Conservation (phyloP, 1,140 invertebrate species). For the Ceratitis capitata region DNA sequence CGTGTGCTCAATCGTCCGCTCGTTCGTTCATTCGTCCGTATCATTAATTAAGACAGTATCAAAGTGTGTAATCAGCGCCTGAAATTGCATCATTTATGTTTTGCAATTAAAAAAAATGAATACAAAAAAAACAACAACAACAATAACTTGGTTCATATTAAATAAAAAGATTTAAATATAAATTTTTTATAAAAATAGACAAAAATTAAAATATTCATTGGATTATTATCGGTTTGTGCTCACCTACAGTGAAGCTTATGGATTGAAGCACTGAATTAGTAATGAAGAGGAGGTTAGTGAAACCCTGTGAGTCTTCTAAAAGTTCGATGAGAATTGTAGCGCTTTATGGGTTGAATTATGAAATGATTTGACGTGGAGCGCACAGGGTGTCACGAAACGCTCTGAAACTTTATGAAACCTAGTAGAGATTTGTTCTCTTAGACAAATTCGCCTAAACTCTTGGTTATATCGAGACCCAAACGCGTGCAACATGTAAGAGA, state of each 20-base stretch:
- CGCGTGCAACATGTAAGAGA: too few relatives aligned
- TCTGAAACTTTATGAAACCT: too few relatives aligned
- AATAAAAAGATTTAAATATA: slow-evolving; percentile 1
- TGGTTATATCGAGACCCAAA: too few relatives aligned
- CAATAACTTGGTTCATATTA: neutral
- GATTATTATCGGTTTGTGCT: neutral
- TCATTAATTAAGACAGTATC: slow-evolving; percentile 30
- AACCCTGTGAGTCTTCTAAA: too few relatives aligned
- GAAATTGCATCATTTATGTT: slow-evolving; percentile 40
- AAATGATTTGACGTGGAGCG: too few relatives aligned
- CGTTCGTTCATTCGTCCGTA: too few relatives aligned
- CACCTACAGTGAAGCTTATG: neutral
- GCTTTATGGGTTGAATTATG: too few relatives aligned
- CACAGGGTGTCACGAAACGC: too few relatives aligned
- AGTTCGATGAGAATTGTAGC: neutral
- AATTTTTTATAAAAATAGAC: slow-evolving; percentile 5
- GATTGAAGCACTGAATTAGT: neutral
- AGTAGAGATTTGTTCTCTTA: too few relatives aligned
- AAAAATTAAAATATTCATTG: neutral
- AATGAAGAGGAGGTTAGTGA: neutral
- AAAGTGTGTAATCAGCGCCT: slow-evolving; percentile 3
- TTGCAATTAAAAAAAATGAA: slow-evolving; percentile 34
- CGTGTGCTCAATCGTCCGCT: too few relatives aligned
- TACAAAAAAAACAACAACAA: neutral
- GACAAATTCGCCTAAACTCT: too few relatives aligned